Evolutionary conservation across 2,797 vertebrate genomes (phyloP).

Genomic region (Pampus argenteus): DNA sequence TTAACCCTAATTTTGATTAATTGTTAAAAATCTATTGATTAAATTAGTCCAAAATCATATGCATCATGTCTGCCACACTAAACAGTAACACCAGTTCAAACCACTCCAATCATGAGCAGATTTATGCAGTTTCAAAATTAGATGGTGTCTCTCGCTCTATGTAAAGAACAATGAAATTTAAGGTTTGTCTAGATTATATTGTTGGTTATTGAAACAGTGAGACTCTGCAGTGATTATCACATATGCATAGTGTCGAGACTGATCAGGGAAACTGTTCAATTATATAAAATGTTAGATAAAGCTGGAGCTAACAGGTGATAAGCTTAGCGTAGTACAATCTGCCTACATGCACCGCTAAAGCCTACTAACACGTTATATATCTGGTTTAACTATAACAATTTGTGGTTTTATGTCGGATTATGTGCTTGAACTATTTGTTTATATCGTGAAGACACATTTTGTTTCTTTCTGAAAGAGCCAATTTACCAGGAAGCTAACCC

Average conservation of each 20-base stretch:
- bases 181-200: conserved; percentile 13
- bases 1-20: not conserved
- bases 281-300: too few species aligned
- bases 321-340: not conserved
- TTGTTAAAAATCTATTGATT: not conserved
- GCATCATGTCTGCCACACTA: not conserved
- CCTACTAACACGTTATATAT: too few species aligned
- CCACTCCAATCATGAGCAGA: not conserved
- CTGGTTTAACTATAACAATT: not conserved
- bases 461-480: too few species aligned
- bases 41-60: not conserved
- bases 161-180: not conserved
- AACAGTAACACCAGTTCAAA: not conserved
- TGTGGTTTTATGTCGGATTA: not conserved
- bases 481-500: not conserved
- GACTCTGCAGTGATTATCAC: conserved; percentile 13
- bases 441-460: too few species aligned
- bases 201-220: not conserved
- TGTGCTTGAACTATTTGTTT: not conserved
- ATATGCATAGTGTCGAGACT: conserved; percentile 1
- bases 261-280: conserved; percentile 31
- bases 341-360: too few species aligned
- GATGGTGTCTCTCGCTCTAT: not conserved
- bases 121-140: not conserved
- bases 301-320: not conserved